Evolutionary conservation across 2,797 vertebrate genomes (phyloP).

Genomic region (Nyctibius grandis): DNA sequence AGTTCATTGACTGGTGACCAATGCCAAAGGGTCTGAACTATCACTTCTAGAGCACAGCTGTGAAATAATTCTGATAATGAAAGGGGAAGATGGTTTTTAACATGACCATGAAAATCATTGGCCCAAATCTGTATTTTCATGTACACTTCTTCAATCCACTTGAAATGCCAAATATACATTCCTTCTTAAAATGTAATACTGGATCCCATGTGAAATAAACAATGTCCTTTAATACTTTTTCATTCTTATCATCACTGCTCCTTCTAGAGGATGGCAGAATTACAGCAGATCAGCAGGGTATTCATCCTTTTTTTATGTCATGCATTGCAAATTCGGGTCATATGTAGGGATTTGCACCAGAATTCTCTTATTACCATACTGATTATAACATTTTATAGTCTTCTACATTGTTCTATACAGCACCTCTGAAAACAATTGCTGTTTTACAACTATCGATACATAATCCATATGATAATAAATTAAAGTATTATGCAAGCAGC

Average conservation of each 20-base stretch:
- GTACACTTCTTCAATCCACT: not conserved
- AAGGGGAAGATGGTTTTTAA: not conserved
- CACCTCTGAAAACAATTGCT: not conserved
- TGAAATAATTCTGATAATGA: not conserved
- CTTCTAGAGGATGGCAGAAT: not conserved
- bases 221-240: not conserved
- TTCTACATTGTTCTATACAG: not conserved
- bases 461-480: not conserved
- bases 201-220: not conserved
- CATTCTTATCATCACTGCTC: not conserved
- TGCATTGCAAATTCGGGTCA: not conserved
- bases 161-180: not conserved
- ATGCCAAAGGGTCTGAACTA: not conserved
- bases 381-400: not conserved
- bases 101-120: not conserved
- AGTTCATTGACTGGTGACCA: not conserved
- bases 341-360: not conserved
- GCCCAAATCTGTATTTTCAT: not conserved
- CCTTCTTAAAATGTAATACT: not conserved
- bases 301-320: not conserved
- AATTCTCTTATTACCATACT: not conserved
- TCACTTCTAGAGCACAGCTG: not conserved
- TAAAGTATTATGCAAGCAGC: not conserved
- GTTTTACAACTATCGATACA: not conserved
- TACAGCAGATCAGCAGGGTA: not conserved